Base-by-base conservation (phyloP, 1,140 invertebrate genomes). In the Cyphomyrmex costatus region DNA sequence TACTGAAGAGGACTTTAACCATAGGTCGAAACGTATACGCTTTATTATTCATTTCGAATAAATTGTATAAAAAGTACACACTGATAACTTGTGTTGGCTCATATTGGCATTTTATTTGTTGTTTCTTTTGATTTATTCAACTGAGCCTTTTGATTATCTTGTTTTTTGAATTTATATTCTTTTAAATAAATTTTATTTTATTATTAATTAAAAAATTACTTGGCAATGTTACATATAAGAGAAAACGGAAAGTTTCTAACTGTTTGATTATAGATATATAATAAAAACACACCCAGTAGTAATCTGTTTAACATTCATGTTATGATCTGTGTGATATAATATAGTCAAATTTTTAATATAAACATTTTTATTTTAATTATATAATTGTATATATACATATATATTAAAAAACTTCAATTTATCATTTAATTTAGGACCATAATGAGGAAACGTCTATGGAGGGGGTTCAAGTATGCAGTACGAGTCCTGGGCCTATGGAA, bases 381-480 rank as follows among this genome's bases (percentile, higher is more conserved):
- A 51, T 51, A 51, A 51, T 14, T 51, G 19, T 51, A n/a, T n/a
- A n/a, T n/a, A n/a, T n/a, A n/a, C 27, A 12, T n/a, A 36, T 5
- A 10, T 63, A 24, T 24, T 61, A 78, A 78, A 27, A 63, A n/a
- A n/a, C 10, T 36, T 61, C 0, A 33, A 73, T 65, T 24, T 49
- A 83, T 24, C 21, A 68, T 73, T 90, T 27, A 42, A 73, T 80
- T 14, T 58, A 95, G 93, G 95, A 96, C 77, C 92, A 88, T 0
- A 90, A 94, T 71, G 95, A 96, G 61, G 95, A 96, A 85, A 95
- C 93, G 2, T 95, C 95, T 3, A 96, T 96, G 95, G 95, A 96
- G 84, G 95, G 95, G 46, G 95, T 95, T 21, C 95, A 96, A 85
- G 93, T 95, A 1, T 95, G 95, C 68, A 92, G 94, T 33, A 74